phyloP scores from a whole-genome alignment of 1,140 invertebrate genomes.

The Thaumetopoea pityocampa region DNA sequence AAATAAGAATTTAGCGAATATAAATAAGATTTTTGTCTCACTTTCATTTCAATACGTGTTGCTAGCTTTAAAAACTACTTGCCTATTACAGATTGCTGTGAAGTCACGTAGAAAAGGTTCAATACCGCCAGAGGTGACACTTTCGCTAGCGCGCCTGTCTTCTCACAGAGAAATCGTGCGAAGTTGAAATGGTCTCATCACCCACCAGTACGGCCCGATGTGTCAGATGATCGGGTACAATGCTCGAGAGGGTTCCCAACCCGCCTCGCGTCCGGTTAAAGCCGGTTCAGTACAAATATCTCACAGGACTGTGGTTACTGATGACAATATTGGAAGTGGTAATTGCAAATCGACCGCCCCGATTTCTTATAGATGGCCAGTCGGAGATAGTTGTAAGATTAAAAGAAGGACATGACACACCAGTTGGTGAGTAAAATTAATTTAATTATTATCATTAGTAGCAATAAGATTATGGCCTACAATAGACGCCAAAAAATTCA shows the following conservation, averaged over 20 bases:
- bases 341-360: slow-evolving; percentile 84
- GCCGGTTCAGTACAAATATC: slow-evolving; percentile 23
- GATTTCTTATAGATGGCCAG: slow-evolving; percentile 90
- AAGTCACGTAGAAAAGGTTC: slow-evolving; percentile 52
- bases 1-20: too few relatives aligned
- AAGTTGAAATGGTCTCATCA: slow-evolving; percentile 62
- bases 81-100: slow-evolving; percentile 46
- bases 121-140: slow-evolving; percentile 46
- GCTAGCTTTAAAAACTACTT: slow-evolving; percentile 40
- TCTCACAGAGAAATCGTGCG: slow-evolving; percentile 69
- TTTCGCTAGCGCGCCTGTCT: slow-evolving; percentile 58
- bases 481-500: too few relatives aligned
- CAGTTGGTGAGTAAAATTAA: slow-evolving; percentile 81
- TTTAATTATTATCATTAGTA: neutral
- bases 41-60: too few relatives aligned
- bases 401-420: slow-evolving; percentile 91
- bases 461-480: neutral
- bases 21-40: too few relatives aligned
- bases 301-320: slow-evolving; percentile 27
- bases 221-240: slow-evolving; percentile 52
- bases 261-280: slow-evolving; percentile 58
- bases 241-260: slow-evolving; percentile 35
- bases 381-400: slow-evolving; percentile 92
- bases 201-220: slow-evolving; percentile 45
- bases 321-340: slow-evolving; percentile 26